phyloP scores from a whole-genome alignment of 2,797 vertebrate genomes.

The Accipiter fasciatus region DNA sequence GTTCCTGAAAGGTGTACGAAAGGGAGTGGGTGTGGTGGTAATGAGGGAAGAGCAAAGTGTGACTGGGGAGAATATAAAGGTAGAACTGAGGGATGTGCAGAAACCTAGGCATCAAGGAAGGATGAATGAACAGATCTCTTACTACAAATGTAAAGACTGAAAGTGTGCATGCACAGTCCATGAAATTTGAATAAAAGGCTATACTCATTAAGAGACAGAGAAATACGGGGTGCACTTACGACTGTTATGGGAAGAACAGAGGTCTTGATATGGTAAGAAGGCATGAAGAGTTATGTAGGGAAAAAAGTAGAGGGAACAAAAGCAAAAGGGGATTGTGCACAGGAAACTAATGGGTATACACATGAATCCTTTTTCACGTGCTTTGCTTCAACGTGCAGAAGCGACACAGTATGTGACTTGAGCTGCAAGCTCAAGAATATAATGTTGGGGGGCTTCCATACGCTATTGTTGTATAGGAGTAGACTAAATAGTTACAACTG shows the following conservation, averaged over 20 bases:
- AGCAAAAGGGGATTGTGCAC: neutral
- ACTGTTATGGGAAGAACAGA: neutral
- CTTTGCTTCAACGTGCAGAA: neutral
- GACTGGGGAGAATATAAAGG: neutral
- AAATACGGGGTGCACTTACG: accelerated
- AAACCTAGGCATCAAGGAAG: neutral
- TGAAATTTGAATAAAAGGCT: neutral
- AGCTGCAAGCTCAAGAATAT: neutral
- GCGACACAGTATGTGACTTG: neutral
- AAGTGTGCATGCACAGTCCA: neutral
- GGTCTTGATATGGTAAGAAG: neutral
- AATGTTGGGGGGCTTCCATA: neutral
- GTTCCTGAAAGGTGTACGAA: neutral
- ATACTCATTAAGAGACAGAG: neutral
- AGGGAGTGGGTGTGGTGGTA: neutral
- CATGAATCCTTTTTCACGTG: neutral
- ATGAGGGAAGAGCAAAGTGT: neutral
- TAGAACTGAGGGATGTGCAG: neutral
- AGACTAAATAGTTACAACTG: neutral
- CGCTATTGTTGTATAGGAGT: neutral
- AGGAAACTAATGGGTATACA: neutral
- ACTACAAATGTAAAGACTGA: neutral
- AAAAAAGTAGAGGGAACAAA: neutral
- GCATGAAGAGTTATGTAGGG: neutral
- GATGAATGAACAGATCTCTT: neutral